A percentile compares a stretch with the other conserved stretches of the same genome.
These are phyloP conservation scores for Prietella phreatophila DNA, from an alignment of 2,113 vertebrate species.

Conservation along the genomic window DNA sequence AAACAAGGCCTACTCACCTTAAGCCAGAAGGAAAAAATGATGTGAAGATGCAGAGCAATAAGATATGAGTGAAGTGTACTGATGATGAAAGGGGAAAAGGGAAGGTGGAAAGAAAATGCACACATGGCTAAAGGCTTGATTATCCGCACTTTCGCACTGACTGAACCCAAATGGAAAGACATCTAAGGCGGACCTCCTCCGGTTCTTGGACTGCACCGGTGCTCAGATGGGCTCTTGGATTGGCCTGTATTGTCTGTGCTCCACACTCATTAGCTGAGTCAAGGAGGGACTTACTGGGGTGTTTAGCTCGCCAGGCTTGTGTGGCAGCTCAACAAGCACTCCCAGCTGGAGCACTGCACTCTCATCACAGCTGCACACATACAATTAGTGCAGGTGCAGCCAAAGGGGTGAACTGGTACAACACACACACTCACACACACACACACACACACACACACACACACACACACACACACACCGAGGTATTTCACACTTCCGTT, in stretches of 20 bases:
- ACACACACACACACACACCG: neutral
- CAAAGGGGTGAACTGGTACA: slow-evolving; percentile 37
- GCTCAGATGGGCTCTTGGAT: slow-evolving; percentile 51
- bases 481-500: slow-evolving; percentile 12
- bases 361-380: slow-evolving; percentile 57
- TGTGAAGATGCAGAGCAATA: slow-evolving; percentile 25
- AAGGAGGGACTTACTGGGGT: slow-evolving; percentile 58
- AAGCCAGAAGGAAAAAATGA: neutral
- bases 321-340: slow-evolving; percentile 57
- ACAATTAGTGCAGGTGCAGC: slow-evolving; percentile 60
- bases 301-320: slow-evolving; percentile 51
- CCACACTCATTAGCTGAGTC: slow-evolving; percentile 60
- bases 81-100: slow-evolving; percentile 34
- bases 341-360: slow-evolving; percentile 57
- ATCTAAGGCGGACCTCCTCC: slow-evolving; percentile 49
- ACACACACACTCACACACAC: slow-evolving; percentile 38
- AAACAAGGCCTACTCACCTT: neutral
- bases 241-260: slow-evolving; percentile 57
- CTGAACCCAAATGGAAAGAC: slow-evolving; percentile 47
- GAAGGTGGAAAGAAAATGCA: slow-evolving; percentile 15
- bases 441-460: neutral
- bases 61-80: slow-evolving; percentile 11
- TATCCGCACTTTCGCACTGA: slow-evolving; percentile 46
- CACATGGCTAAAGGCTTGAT: slow-evolving; percentile 43
- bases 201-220: slow-evolving; percentile 46